Percentiles rank a stretch among this genome's conserved stretches.
Evolutionary conservation across 2,113 vertebrate genomes (phyloP).

Genomic region (Aphelocoma coerulescens): DNA sequence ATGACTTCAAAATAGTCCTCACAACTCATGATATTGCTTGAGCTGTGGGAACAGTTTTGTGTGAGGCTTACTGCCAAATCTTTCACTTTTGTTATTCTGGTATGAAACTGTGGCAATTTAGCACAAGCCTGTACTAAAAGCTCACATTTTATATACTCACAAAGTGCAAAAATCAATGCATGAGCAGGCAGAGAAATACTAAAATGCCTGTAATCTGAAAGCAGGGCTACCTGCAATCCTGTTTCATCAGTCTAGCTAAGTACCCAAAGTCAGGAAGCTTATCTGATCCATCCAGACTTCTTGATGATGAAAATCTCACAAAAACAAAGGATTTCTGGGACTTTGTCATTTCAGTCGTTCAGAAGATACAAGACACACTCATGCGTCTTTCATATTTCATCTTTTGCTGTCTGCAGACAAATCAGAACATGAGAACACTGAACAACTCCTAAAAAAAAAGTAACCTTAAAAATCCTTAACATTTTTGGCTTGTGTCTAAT

Average conservation of each 20-base stretch:
- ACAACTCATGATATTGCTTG: constrained; percentile 30
- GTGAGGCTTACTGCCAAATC: constrained; percentile 54
- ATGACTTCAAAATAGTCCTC: constrained; percentile 46
- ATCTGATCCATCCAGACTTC: not conserved
- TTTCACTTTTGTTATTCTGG: constrained; percentile 48
- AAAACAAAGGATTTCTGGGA: constrained; percentile 9
- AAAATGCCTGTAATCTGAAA: constrained; percentile 15
- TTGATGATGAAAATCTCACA: not conserved
- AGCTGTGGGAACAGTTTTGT: constrained; percentile 55
- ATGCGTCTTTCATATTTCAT: not conserved
- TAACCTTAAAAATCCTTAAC: not conserved
- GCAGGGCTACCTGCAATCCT: not conserved
- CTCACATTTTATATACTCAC: constrained; percentile 59
- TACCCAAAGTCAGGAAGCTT: not conserved
- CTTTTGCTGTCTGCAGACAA: not conserved
- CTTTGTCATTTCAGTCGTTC: not conserved
- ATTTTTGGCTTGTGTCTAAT: not conserved
- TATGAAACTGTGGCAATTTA: constrained; percentile 46
- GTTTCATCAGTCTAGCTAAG: constrained; percentile 42
- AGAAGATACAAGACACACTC: not conserved
- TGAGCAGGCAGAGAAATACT: constrained; percentile 22
- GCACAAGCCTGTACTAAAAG: constrained; percentile 43
- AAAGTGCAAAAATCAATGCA: constrained; percentile 53
- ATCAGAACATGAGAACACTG: not conserved
- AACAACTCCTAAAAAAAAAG: not conserved